Conservation (phyloP, 2,113 vertebrate species). For the Oophaga pumilio region DNA sequence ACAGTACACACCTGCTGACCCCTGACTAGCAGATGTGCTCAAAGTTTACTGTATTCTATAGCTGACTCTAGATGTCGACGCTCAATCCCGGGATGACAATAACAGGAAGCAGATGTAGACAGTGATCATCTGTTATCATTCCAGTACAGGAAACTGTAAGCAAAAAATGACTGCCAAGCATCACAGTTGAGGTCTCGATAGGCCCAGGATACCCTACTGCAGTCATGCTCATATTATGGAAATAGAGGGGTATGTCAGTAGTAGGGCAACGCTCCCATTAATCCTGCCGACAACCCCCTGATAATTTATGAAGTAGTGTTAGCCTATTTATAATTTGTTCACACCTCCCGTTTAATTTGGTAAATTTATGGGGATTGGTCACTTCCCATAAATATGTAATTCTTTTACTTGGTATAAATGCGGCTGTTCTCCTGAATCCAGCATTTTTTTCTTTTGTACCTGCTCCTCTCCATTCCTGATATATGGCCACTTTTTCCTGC, state of each 20-base stretch:
- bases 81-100: neutral
- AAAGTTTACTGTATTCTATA: neutral
- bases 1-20: neutral
- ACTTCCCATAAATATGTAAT: no score
- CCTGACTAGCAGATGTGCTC: neutral
- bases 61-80: neutral
- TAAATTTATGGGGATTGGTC: no score
- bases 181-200: neutral
- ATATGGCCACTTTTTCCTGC: no score
- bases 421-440: no score
- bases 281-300: neutral
- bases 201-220: neutral
- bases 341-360: no score
- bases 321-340: no score
- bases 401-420: no score
- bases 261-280: neutral
- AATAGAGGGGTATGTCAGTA: neutral
- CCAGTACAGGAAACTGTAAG: slow-evolving; percentile 6
- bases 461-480: no score
- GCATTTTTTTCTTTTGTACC: no score
- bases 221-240: neutral
- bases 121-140: neutral
- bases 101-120: slow-evolving; percentile 45
- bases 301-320: neutral
- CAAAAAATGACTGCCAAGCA: neutral